phyloP scores from a whole-genome alignment of 2,113 vertebrate genomes.

The Scophthalmus maximus region DNA sequence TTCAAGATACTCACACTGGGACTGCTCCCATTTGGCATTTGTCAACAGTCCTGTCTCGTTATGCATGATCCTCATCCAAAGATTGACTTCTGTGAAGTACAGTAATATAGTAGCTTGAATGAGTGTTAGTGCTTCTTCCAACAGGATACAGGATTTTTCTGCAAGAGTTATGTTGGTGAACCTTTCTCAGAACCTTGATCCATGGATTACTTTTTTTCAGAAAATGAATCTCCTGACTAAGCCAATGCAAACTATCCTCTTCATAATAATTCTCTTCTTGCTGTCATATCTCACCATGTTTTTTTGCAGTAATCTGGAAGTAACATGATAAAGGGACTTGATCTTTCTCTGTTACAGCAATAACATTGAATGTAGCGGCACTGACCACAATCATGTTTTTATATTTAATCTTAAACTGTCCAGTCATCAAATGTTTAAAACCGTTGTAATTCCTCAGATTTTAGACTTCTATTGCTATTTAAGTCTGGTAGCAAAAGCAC shows the following conservation, averaged over 20 bases:
- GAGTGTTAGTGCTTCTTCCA: slow-evolving; percentile 39
- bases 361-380: slow-evolving; percentile 56
- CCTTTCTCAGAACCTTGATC: slow-evolving; percentile 1
- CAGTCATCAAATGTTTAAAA: slow-evolving; percentile 29
- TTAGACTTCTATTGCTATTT: slow-evolving; percentile 26
- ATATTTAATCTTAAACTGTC: slow-evolving; percentile 31
- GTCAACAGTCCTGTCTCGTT: slow-evolving; percentile 57
- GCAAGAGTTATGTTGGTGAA: slow-evolving; percentile 24
- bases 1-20: slow-evolving; percentile 64
- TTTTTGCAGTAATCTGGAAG: slow-evolving; percentile 33
- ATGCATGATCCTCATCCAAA: slow-evolving; percentile 68
- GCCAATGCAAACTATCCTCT: background rate
- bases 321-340: slow-evolving; percentile 23
- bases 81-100: slow-evolving; percentile 82
- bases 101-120: slow-evolving; percentile 57
- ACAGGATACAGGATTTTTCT: background rate
- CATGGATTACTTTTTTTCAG: slow-evolving; percentile 31
- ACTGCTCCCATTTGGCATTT: slow-evolving; percentile 61
- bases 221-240: slow-evolving; percentile 16
- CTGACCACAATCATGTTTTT: slow-evolving; percentile 53
- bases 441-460: slow-evolving; percentile 3
- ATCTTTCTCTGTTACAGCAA: slow-evolving; percentile 33
- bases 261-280: background rate
- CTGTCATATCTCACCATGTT: slow-evolving; percentile 24
- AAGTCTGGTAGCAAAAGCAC: slow-evolving; percentile 49